A percentile compares a stretch with the other conserved stretches of the same genome.
Evolutionary conservation across 2,888 invertebrate genomes (phyloP).

Genomic region (Cryptocheilus praepositus): DNA sequence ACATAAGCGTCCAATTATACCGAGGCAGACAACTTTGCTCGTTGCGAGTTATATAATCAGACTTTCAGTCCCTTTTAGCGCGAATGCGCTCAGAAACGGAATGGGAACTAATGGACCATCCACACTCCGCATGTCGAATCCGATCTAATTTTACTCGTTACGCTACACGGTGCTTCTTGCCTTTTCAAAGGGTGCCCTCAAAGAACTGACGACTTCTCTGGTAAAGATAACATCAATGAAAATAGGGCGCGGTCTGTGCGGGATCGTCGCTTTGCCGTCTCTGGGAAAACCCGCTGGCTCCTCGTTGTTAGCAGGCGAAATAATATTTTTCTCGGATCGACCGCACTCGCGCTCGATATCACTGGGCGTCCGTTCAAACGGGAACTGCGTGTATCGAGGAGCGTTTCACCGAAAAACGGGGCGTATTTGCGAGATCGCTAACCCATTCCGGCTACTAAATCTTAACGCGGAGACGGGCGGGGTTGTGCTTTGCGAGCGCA

Average conservation of each 20-base stretch:
- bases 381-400: too few species aligned
- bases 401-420: slow-evolving; percentile 1
- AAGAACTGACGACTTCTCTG: slow-evolving; percentile 33
- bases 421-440: too few species aligned
- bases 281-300: neutral
- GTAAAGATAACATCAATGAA: slow-evolving; percentile 49
- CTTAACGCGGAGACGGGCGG: too few species aligned
- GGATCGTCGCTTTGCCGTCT: neutral
- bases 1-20: slow-evolving; percentile 1
- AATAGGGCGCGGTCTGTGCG: slow-evolving; percentile 17
- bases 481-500: too few species aligned
- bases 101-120: slow-evolving; percentile 38
- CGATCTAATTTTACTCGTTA: slow-evolving; percentile 51
- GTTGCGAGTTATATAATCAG: slow-evolving; percentile 18
- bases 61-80: slow-evolving; percentile 11
- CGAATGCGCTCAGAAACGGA: slow-evolving; percentile 12
- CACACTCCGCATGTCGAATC: slow-evolving; percentile 32
- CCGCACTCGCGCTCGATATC: slow-evolving; percentile 22
- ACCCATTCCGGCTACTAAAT: too few species aligned
- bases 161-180: slow-evolving; percentile 30
- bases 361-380: neutral
- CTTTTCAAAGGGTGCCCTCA: slow-evolving; percentile 41
- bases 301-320: slow-evolving; percentile 30
- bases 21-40: neutral
- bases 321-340: slow-evolving; percentile 9